Evolutionary conservation across 64 coral and sea anemone species (phyloP), one percentile per base, ranked within the genome.

Genomic region (Pachyseris speciosa): DNA sequence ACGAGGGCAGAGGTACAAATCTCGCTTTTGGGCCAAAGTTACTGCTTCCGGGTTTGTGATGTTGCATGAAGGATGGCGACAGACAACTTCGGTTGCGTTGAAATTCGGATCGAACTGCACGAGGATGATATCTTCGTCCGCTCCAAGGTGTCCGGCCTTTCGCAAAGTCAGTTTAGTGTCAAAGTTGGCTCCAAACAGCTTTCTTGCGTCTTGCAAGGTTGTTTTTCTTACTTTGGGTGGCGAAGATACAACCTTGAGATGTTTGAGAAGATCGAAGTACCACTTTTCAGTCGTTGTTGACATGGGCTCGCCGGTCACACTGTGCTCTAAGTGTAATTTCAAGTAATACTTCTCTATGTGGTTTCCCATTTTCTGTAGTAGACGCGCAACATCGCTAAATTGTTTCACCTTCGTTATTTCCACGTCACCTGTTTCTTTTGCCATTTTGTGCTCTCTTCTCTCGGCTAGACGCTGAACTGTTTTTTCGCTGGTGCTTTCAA

Each of bases 21-120:
- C 84, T 68, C 75, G 51, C 48, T 93, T 93, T 0, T 37, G 28
- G 1, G 11, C 1, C 84, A 49, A n/a, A n/a, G n/a, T 57, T 3
- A 13, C 33, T 27, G 76, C 25, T 19, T 70, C 16, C 29, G 48
- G 34, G 48, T 84, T 84, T 43, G 3, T 74, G 13, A 15, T 26
- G 16, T 72, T 33, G 39, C 89, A 91, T 4, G 66, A 80, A 2
- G 89, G 78, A 9, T 69, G 67, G 13, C 89, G 60, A 36, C 89
- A 91, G 1, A 38, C 1, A 30, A 91, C 80, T 9, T 91, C 67
- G 7, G 32, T 70, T 3, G 78, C 57, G 5, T 12, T 31, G 30
- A 84, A 91, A 49, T 91, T 91, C 1, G 89, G 89, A 63, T 91
- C 89, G 39, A 91, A 91, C 79, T 74, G 78, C 7, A 17, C 10